Conservation (phyloP, 1,140 invertebrate genomes). For the Capitella teleta region DNA sequence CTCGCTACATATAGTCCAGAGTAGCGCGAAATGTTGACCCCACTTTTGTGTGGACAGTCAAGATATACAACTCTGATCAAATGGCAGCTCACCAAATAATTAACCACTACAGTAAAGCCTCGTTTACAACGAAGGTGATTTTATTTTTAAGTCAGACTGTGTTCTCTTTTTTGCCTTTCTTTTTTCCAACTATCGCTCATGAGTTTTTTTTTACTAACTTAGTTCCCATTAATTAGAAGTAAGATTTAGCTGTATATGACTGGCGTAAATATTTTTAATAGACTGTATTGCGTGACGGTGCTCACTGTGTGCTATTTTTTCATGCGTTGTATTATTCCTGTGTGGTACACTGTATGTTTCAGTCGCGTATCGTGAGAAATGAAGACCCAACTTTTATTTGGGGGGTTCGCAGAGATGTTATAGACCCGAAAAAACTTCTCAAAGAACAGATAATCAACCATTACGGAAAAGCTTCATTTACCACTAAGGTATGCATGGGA, state of each 20-base stretch:
- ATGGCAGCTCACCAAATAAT: conserved; percentile 54
- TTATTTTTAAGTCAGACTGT: neutral
- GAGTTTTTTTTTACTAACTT: conserved; percentile 1
- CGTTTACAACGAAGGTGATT: conserved; percentile 75
- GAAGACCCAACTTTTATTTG: conserved; percentile 69
- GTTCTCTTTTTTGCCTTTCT: neutral
- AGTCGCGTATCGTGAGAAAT: conserved; percentile 44
- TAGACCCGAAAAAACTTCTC: conserved; percentile 54
- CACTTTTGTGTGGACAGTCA: conserved; percentile 78
- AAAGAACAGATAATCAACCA: conserved; percentile 61
- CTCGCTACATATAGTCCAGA: conserved; percentile 26
- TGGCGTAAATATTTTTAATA: no score
- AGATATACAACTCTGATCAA: conserved; percentile 65
- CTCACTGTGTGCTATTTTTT: no score
- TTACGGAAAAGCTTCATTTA: conserved; percentile 71
- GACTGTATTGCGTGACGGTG: no score
- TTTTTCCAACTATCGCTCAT: neutral
- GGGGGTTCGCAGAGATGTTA: conserved; percentile 71
- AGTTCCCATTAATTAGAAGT: no score
- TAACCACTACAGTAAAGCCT: conserved; percentile 65
- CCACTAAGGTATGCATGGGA: conserved; percentile 60
- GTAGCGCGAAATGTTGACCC: conserved; percentile 48
- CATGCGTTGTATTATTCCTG: no score
- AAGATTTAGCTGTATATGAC: no score
- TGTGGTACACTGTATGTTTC: no score